Base-by-base conservation (phyloP, 35 echinoderm and acorn worm genomes). In the Apostichopus japonicus region DNA sequence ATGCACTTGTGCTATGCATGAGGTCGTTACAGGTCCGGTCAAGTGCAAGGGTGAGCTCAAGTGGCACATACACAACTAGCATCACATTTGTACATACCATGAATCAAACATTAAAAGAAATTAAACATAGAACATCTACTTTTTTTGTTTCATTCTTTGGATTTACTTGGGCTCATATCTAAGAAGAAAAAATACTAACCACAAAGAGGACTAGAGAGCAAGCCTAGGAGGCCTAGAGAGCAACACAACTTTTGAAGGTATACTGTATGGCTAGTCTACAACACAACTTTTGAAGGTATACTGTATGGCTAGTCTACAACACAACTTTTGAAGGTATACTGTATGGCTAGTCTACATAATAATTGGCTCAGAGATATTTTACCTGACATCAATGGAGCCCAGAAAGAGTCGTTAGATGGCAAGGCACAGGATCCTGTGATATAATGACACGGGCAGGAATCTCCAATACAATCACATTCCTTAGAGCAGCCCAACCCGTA, bases 361-460 rank as follows among this genome's bases (percentile, higher is more conserved):
- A 44, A 44, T 44, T 44, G 33, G 33, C 33, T 0, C 2, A 44
- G 2, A 44, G 33, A 4, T 44, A 4, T 44, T 44, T 87, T 91
- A 98, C 96, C 94, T 95, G 93, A 90, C 21, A 95, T 83, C 17
- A 98, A 59, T 19, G 73, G 79, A 10, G 70, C 70, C 86, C 93
- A 95, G 79, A 79, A 54, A 9, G 94, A 76, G 65, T 94, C 92
- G 62, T 81, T 82, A 7, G 71, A 75, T 24, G 11, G 16, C 1
- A 92, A 61, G 13, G 77, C 56, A 73, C 96, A 98, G 0, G 80
- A 75, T 2, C 96, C 96, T 10, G 96, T 95, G 8, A 98, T 94
- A 59, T 98, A 94, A 86, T 98, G 96, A 83, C 96, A 98, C 11
- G 92, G 91, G 72, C 96, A 98, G 6, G 92, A 78, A 14, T 86